These are phyloP conservation scores for Eugnorisma glareosa DNA, from an alignment of 2,888 invertebrate genomes.

Conservation along the genomic window DNA sequence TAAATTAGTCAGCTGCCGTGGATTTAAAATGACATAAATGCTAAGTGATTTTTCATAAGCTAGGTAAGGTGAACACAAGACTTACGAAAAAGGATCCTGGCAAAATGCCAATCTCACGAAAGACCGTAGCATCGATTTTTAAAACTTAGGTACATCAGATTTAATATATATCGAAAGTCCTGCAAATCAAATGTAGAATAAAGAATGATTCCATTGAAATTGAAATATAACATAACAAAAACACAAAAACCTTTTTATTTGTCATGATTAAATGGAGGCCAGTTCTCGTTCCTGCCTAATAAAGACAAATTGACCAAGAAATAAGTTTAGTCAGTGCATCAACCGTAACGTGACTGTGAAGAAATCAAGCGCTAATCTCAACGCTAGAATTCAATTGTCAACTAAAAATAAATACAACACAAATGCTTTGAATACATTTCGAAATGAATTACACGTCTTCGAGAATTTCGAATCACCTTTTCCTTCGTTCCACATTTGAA, in stretches of 20 bases:
- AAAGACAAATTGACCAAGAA: slow-evolving; percentile 39
- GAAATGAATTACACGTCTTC: slow-evolving; percentile 40
- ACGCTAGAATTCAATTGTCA: slow-evolving; percentile 33
- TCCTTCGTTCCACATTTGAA: slow-evolving; percentile 49
- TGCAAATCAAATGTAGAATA: neutral
- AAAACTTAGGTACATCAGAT: neutral
- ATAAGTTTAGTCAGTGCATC: slow-evolving; percentile 37
- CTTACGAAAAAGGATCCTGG: neutral
- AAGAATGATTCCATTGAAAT: neutral
- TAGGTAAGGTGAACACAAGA: neutral
- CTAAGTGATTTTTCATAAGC: neutral
- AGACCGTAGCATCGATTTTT: neutral
- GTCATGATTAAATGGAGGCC: slow-evolving; percentile 8
- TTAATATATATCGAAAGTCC: neutral
- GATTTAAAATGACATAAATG: slow-evolving; percentile 3
- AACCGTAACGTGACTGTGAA: slow-evolving; percentile 42
- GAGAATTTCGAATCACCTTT: slow-evolving; percentile 35
- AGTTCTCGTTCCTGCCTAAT: neutral
- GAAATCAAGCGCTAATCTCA: slow-evolving; percentile 40
- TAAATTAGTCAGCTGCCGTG: neutral
- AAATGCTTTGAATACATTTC: slow-evolving; percentile 36
- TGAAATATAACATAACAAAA: slow-evolving; percentile 14
- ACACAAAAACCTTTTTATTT: neutral
- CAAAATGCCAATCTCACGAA: neutral
- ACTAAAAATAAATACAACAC: slow-evolving; percentile 31